These are phyloP conservation scores for Polyommatus iphigenia DNA, from an alignment of 2,888 invertebrate genomes.

Conservation along the genomic window DNA sequence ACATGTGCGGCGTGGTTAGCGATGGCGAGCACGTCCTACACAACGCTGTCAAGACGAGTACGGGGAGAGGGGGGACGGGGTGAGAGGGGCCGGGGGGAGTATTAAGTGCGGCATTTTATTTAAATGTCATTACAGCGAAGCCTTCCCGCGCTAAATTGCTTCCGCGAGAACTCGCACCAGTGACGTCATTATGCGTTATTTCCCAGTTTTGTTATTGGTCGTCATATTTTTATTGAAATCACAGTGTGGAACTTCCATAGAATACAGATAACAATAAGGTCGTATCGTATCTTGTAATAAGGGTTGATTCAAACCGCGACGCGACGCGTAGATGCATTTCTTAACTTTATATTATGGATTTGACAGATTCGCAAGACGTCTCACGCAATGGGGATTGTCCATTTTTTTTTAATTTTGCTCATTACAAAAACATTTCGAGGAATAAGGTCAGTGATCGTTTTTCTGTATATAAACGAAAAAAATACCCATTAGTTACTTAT, in stretches of 20 bases:
- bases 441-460: too few relatives aligned
- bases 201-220: neutral
- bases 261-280: too few relatives aligned
- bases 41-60: neutral
- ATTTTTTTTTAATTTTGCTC: too few relatives aligned
- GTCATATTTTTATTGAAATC: neutral
- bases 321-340: too few relatives aligned
- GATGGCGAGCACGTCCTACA: constrained; percentile 17
- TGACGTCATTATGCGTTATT: neutral
- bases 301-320: too few relatives aligned
- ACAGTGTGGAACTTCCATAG: neutral
- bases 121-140: constrained; percentile 13
- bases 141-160: neutral
- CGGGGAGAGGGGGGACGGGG: neutral
- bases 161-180: neutral
- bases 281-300: too few relatives aligned
- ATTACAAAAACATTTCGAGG: too few relatives aligned
- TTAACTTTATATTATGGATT: too few relatives aligned
- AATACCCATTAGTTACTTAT: too few relatives aligned
- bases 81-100: neutral
- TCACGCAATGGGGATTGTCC: too few relatives aligned
- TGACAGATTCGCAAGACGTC: too few relatives aligned
- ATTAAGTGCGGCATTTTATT: constrained; percentile 19
- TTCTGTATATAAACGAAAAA: too few relatives aligned
- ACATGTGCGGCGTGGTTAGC: neutral